phyloP scores from a whole-genome alignment of 2,113 vertebrate species.

The Felis chaus region DNA sequence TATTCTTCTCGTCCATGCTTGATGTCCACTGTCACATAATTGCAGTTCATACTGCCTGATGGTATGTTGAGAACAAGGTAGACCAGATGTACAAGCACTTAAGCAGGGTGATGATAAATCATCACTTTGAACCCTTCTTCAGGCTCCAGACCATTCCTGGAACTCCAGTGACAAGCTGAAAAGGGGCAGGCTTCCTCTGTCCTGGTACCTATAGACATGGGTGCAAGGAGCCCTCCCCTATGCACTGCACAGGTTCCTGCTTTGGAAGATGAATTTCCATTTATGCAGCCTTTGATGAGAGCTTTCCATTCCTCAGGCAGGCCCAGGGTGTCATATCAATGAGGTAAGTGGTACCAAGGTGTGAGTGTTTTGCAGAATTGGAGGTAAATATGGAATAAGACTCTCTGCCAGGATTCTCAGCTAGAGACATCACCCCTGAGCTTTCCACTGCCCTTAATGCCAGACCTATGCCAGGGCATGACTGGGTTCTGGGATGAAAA shows the following conservation, averaged over 20 bases:
- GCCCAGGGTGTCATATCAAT: neutral
- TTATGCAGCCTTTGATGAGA: neutral
- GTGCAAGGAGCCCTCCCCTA: fast-evolving
- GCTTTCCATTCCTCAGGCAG: neutral
- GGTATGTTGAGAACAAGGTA: neutral
- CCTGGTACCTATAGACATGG: fast-evolving
- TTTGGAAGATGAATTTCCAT: too few species aligned
- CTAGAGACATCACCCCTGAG: neutral
- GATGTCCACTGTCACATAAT: neutral
- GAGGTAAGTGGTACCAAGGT: neutral
- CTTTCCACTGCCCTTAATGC: neutral
- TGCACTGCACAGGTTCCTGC: neutral
- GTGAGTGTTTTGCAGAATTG: neutral
- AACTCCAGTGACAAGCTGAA: neutral
- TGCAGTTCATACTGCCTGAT: neutral
- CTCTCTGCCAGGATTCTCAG: neutral
- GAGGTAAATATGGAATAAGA: neutral
- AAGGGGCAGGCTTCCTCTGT: neutral
- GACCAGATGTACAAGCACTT: neutral
- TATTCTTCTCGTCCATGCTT: neutral
- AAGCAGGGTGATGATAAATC: neutral
- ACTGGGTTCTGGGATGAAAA: neutral
- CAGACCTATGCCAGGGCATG: neutral
- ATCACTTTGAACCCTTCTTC: neutral
- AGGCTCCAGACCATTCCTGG: neutral